phyloP scores from a whole-genome alignment of 2,888 invertebrate species.

The Zelleria hepariella region DNA sequence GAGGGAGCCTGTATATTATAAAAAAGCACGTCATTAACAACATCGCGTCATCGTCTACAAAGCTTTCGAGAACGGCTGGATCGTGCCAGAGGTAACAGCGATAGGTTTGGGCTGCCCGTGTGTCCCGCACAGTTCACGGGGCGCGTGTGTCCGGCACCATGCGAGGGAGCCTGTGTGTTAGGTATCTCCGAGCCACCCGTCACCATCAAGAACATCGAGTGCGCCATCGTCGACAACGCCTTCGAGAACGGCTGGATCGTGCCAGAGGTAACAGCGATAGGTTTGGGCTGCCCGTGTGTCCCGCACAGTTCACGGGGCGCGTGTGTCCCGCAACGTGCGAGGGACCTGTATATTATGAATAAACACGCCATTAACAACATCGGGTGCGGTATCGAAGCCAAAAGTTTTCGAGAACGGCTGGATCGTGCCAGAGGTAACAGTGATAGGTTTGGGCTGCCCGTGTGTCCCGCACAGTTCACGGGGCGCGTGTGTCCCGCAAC shows the following conservation, averaged over 20 bases:
- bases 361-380: conserved; percentile 98
- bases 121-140: conserved; percentile 88
- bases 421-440: conserved; percentile 82
- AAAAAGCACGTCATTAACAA: no score
- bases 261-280: conserved; percentile 73
- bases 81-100: no score
- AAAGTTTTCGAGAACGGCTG: conserved; percentile 97
- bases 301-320: conserved; percentile 88
- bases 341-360: conserved; percentile 97
- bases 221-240: conserved; percentile 98
- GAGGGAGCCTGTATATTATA: conserved; percentile 99
- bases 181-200: conserved; percentile 97
- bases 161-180: conserved; percentile 98
- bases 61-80: no score
- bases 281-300: background rate
- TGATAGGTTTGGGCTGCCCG: background rate
- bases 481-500: no score
- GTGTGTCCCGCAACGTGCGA: conserved; percentile 98
- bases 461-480: no score
- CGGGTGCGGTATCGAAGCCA: conserved; percentile 98
- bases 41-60: no score
- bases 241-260: conserved; percentile 96
- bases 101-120: conserved; percentile 95
- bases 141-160: conserved; percentile 96
- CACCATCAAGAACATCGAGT: conserved; percentile 99